Conservation (phyloP, 2,888 invertebrate species). For the Ophion obscuratus region DNA sequence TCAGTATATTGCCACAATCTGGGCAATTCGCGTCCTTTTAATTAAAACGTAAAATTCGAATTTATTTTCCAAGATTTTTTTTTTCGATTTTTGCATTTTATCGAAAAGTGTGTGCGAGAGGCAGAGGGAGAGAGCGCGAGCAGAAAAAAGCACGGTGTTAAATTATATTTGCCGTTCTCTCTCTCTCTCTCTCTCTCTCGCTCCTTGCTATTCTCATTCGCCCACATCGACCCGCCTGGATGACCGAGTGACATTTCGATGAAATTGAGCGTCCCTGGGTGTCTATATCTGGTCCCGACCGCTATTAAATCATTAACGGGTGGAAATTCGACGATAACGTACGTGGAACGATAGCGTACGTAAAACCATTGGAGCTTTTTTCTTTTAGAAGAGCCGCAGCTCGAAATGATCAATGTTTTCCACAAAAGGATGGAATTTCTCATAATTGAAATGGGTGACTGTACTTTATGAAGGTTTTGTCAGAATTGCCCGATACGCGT, state of each 20-base stretch:
- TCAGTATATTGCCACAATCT: no score
- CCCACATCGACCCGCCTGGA: conserved; percentile 40
- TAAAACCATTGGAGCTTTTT: not conserved
- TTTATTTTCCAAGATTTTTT: no score
- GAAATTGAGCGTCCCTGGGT: conserved; percentile 60
- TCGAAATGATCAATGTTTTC: not conserved
- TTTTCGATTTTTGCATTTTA: no score
- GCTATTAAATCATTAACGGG: conserved; percentile 61
- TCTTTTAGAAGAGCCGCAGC: not conserved
- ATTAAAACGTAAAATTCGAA: no score
- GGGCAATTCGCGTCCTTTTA: no score
- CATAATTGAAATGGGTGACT: not conserved
- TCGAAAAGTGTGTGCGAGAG: not conserved
- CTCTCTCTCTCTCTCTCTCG: conserved; percentile 7
- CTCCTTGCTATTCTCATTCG: not conserved
- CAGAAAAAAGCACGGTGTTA: conserved; percentile 35
- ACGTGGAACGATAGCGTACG: not conserved
- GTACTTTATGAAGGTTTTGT: no score
- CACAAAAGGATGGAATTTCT: not conserved
- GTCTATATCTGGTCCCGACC: conserved; percentile 59
- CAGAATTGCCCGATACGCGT: no score
- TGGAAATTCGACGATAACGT: conserved; percentile 7
- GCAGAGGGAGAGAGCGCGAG: conserved; percentile 19
- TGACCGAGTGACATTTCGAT: conserved; percentile 78
- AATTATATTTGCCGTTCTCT: conserved; percentile 29